Evolutionary conservation across 2,888 invertebrate genomes (phyloP).

Genomic region (Philhelius pedissequus): DNA sequence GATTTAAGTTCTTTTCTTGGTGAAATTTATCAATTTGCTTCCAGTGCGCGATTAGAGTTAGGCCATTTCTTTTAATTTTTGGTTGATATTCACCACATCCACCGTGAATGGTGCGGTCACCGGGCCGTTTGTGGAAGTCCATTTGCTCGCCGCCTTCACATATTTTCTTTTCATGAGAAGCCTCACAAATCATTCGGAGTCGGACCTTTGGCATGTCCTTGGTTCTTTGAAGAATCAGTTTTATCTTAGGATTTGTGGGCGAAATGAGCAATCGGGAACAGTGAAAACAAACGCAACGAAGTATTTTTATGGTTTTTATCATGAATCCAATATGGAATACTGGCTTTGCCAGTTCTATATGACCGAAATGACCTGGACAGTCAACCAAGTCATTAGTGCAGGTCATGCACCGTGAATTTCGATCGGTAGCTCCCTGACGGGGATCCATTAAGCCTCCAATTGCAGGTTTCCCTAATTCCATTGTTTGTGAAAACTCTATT

Average conservation of each 20-base stretch:
- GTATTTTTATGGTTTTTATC: slow-evolving; percentile 93
- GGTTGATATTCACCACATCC: slow-evolving; percentile 98
- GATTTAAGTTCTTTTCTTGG: slow-evolving; percentile 92
- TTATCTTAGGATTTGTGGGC: slow-evolving; percentile 83
- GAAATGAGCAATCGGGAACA: slow-evolving; percentile 96
- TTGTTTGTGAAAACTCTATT: slow-evolving; percentile 94
- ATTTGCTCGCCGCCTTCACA: slow-evolving; percentile 98
- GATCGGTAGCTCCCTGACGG: slow-evolving; percentile 95
- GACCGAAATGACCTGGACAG: slow-evolving; percentile 98
- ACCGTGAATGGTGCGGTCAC: background rate
- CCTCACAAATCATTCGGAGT: slow-evolving; percentile 90
- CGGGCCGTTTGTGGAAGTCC: slow-evolving; percentile 80
- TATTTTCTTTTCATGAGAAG: slow-evolving; percentile 96
- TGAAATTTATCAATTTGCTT: slow-evolving; percentile 91
- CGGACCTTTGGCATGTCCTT: slow-evolving; percentile 95
- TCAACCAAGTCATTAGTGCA: slow-evolving; percentile 97
- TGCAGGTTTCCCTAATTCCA: slow-evolving; percentile 97
- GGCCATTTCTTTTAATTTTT: slow-evolving; percentile 88
- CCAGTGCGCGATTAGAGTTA: slow-evolving; percentile 97
- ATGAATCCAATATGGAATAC: slow-evolving; percentile 98
- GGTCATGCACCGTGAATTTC: slow-evolving; percentile 92
- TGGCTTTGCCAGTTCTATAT: slow-evolving; percentile 96
- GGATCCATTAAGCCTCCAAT: slow-evolving; percentile 98
- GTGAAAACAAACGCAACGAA: slow-evolving; percentile 97
- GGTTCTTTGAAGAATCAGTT: slow-evolving; percentile 88